A percentile compares a stretch with the other conserved stretches of the same genome.
Conservation (phyloP, 2,888 invertebrate species). For the Dryomyza anilis region DNA sequence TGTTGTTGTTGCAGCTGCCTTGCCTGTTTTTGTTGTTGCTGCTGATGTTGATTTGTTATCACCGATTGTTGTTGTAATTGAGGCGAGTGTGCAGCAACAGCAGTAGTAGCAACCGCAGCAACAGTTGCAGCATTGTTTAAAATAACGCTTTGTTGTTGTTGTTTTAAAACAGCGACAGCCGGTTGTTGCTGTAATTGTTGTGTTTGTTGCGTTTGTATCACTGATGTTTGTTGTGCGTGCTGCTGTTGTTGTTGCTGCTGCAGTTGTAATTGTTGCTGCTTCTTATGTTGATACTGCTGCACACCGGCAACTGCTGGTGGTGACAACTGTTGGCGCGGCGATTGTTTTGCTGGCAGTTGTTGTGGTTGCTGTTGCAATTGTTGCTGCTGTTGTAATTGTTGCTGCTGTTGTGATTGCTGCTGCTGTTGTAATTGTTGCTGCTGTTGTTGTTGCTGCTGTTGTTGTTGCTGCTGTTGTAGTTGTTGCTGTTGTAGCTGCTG, state of each 20-base stretch:
- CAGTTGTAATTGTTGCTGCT: conserved; percentile 26
- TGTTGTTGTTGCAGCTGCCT: conserved; percentile 15
- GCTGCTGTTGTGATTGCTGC: conserved; percentile 22
- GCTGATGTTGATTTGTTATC: conserved; percentile 32
- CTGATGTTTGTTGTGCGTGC: conserved; percentile 37
- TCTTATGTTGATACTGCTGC: conserved; percentile 16
- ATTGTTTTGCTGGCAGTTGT: no score
- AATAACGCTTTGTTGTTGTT: conserved; percentile 36
- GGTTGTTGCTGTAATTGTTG: conserved; percentile 37
- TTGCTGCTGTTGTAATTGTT: conserved; percentile 25
- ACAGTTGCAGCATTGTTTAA: conserved; percentile 28
- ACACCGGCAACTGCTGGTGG: background rate
- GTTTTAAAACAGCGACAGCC: no score
- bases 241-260: conserved; percentile 26
- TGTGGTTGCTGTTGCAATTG: conserved; percentile 24
- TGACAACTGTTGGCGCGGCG: no score
- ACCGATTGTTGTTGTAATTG: conserved; percentile 34
- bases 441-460: conserved; percentile 26
- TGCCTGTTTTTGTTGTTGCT: conserved; percentile 18
- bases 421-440: conserved; percentile 19
- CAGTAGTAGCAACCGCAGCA: background rate
- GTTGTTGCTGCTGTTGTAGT: conserved; percentile 23
- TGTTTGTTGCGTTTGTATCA: conserved; percentile 37
- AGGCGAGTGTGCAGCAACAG: conserved; percentile 1
- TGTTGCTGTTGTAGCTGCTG: conserved; percentile 23